Evolutionary conservation across 1,140 invertebrate genomes (phyloP), one percentile per base, ranked within the genome.

Genomic region (Drosophila equinoxialis): DNA sequence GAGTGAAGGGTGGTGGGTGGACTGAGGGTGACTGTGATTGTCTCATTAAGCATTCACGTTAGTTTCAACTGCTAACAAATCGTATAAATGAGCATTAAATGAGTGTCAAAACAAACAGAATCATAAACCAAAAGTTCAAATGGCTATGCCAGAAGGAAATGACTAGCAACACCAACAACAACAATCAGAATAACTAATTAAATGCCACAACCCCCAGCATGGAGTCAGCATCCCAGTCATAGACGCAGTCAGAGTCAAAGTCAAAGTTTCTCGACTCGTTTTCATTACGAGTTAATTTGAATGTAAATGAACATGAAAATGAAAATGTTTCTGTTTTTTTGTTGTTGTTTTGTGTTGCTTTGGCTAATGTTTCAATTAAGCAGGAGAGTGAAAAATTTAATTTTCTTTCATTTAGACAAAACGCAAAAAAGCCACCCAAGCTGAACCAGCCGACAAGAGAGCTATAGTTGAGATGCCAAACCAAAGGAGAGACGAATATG

Each of bases 271-370:
- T 67, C 77, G 85, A 89, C 84, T 87, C 84, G 80, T 89, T 87
- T 89, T 89, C 87, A 90, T 90, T 90, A 90, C 89, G 87, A 90
- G 87, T 90, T 90, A 90, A 90, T 90, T 90, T 90, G 84, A 91
- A 90, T 90, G 87, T 91, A 90, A 90, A 90, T 90, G 89, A 89
- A 90, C 82, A 79, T 57, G 71, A 73, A 17, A 55, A 35, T 35
- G 71, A 37, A 82, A 89, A 90, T 84, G 81, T 85, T 84, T 11
- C 17, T 33, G 55, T 35, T 23, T 2, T 20, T 48, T 20, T 51
- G 6, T 48, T 37, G 14, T 48, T 48, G 14, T 48, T 10, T 6
- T 30, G 30, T 51, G 17, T 13, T 59, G 33, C 17, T 35, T 37
- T 71, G 83, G 89, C 89, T 90, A 90, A 90, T 90, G 87, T 91